Evolutionary conservation across 1,140 invertebrate species (phyloP).

Genomic region (Homarus americanus): DNA sequence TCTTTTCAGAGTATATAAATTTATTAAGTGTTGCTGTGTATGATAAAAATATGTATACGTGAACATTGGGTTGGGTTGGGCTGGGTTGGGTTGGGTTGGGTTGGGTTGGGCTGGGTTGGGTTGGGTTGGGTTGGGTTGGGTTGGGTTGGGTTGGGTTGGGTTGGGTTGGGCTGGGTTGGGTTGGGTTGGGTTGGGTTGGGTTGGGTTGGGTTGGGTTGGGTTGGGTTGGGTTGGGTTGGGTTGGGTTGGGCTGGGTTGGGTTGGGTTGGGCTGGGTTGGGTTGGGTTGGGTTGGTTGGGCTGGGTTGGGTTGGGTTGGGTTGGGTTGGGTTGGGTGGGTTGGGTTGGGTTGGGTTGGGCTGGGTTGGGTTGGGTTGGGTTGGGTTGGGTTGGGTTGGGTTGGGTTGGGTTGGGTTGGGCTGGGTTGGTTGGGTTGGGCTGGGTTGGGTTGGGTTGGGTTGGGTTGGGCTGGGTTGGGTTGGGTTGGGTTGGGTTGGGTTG

Average conservation of each 20-base stretch:
- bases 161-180: slow-evolving; percentile 1
- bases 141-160: slow-evolving; percentile 2
- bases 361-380: background rate
- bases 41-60: too few species aligned
- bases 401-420: too few species aligned
- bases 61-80: slow-evolving; percentile 1
- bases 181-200: slow-evolving; percentile 5
- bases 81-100: slow-evolving; percentile 1
- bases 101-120: background rate
- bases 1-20: too few species aligned
- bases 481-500: slow-evolving; percentile 1
- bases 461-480: slow-evolving; percentile 1
- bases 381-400: background rate
- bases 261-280: background rate
- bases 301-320: too few species aligned
- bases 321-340: background rate
- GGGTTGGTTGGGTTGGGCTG: too few species aligned
- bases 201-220: slow-evolving; percentile 1
- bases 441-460: slow-evolving; percentile 5
- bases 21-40: too few species aligned
- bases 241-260: background rate
- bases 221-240: background rate
- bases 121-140: slow-evolving; percentile 5
- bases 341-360: background rate
- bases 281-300: too few species aligned